Evolutionary conservation across 2,113 vertebrate genomes (phyloP).

Genomic region (Nothoprocta pentlandii): DNA sequence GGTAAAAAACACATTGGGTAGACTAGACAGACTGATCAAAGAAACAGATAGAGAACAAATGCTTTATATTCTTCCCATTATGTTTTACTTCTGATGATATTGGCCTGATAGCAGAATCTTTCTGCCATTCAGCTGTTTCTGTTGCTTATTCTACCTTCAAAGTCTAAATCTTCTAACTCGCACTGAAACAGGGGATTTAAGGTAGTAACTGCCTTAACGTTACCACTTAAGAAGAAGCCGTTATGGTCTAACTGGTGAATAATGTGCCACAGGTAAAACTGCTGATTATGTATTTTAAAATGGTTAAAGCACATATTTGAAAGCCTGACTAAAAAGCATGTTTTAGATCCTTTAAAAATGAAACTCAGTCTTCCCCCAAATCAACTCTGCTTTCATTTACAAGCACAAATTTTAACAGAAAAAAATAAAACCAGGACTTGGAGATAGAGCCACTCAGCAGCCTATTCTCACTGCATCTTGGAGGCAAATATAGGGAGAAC

Average conservation of each 20-base stretch:
- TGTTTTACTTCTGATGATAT: conserved; percentile 34
- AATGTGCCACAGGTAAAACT: conserved; percentile 22
- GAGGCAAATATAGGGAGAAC: rapidly evolving
- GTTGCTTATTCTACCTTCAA: conserved; percentile 6
- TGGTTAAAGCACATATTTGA: not conserved
- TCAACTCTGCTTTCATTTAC: not conserved
- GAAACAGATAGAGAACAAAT: not conserved
- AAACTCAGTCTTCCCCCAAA: not conserved
- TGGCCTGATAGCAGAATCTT: conserved; percentile 27
- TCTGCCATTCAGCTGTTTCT: not conserved
- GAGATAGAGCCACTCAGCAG: not conserved
- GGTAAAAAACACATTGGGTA: conserved; percentile 23
- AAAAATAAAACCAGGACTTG: not conserved
- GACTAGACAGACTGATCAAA: conserved; percentile 24
- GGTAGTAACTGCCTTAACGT: not conserved
- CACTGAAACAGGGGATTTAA: conserved; percentile 43
- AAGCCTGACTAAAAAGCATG: not conserved
- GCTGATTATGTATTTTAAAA: conserved; percentile 36
- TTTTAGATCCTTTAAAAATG: not conserved
- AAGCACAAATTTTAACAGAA: not conserved
- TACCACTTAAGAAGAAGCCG: not conserved
- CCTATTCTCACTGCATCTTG: not conserved
- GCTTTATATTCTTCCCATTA: conserved; percentile 4
- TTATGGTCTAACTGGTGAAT: conserved; percentile 31
- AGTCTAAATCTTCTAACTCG: conserved; percentile 1